Percentiles rank a stretch among this genome's conserved stretches.
phyloP scores from a whole-genome alignment of 1,140 invertebrate species.

The Eupeodes corollae region DNA sequence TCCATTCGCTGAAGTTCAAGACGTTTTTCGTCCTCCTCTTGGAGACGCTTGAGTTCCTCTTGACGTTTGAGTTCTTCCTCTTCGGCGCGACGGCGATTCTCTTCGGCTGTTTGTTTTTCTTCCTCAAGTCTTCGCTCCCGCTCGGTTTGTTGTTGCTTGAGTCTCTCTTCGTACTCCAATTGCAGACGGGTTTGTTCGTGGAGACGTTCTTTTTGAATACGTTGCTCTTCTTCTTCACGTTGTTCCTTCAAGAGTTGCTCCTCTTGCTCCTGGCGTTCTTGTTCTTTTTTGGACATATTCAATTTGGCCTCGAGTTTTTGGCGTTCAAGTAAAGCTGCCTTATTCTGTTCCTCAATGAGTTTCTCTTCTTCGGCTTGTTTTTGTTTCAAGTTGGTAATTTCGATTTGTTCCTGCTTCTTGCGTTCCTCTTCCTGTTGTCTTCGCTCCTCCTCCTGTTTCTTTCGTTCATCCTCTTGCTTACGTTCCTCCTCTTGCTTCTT shows the following conservation, averaged over 20 bases:
- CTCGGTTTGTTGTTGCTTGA: constrained; percentile 19
- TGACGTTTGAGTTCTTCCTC: constrained; percentile 24
- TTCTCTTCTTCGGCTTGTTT: constrained; percentile 14
- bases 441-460: background rate
- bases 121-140: constrained; percentile 22
- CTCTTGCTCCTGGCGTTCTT: constrained; percentile 18
- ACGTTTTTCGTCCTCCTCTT: constrained; percentile 19
- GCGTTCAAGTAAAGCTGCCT: constrained; percentile 7
- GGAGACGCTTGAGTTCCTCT: constrained; percentile 16
- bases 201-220: constrained; percentile 14
- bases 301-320: constrained; percentile 9
- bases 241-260: constrained; percentile 7
- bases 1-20: constrained; percentile 20
- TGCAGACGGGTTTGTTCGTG: constrained; percentile 17
- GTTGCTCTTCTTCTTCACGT: constrained; percentile 17
- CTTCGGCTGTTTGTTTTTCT: constrained; percentile 1
- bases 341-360: constrained; percentile 13
- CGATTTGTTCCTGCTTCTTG: constrained; percentile 4
- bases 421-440: constrained; percentile 6
- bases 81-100: background rate
- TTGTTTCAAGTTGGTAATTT: constrained; percentile 15
- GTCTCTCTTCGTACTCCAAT: constrained; percentile 19
- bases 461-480: constrained; percentile 1
- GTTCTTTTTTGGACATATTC: constrained; percentile 6
- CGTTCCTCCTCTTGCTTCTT: constrained; percentile 7